Percentiles rank a stretch among this genome's conserved stretches.
phyloP scores from a whole-genome alignment of 2,113 vertebrate genomes.

The Elephas maximus region DNA sequence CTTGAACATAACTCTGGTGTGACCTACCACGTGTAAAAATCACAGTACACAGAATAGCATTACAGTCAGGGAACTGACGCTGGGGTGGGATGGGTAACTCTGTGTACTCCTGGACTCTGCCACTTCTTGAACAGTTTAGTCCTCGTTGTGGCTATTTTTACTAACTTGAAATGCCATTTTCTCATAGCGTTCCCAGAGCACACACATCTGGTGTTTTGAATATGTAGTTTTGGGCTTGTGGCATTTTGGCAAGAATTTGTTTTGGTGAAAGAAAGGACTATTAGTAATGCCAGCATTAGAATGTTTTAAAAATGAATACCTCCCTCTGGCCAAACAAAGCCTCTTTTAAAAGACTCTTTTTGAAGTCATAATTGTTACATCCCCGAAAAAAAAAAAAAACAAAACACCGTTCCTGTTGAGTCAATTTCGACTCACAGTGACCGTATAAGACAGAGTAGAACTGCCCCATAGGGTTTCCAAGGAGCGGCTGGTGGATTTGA shows the following conservation, averaged over 20 bases:
- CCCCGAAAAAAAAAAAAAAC: too few species aligned
- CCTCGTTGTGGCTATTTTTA: conserved; percentile 19
- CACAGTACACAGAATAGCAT: background rate
- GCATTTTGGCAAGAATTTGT: conserved; percentile 48
- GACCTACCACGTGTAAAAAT: background rate
- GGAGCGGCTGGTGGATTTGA: too few species aligned
- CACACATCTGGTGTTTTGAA: conserved; percentile 28
- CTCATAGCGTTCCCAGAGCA: background rate
- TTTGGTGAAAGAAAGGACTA: conserved; percentile 61
- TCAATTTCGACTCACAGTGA: too few species aligned
- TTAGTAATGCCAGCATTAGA: conserved; percentile 55
- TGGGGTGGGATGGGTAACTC: background rate
- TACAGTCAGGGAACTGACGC: background rate
- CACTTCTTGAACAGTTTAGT: background rate
- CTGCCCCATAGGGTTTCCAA: too few species aligned
- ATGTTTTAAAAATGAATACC: background rate
- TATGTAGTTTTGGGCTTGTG: background rate
- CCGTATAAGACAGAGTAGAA: too few species aligned
- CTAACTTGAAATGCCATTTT: background rate
- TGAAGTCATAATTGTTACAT: background rate
- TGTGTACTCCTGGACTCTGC: background rate
- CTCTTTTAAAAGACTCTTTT: background rate
- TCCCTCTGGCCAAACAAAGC: background rate
- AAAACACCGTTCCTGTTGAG: too few species aligned
- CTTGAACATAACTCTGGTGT: background rate